Conservation (phyloP, 1,140 invertebrate genomes). For the Carposina sasakii region DNA sequence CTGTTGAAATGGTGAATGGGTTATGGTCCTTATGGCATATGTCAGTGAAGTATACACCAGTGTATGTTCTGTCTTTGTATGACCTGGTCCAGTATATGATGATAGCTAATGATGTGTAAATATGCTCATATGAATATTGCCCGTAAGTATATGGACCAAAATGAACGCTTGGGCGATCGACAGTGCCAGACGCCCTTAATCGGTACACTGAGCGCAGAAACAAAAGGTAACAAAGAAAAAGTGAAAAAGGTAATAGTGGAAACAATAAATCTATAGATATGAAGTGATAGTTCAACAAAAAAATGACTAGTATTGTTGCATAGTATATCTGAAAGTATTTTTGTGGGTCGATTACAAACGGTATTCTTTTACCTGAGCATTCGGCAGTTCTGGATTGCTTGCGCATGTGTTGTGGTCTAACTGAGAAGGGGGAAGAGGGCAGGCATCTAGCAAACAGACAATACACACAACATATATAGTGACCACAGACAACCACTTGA, state of each 20-base stretch:
- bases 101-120: constrained; percentile 59
- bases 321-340: constrained; percentile 63
- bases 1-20: constrained; percentile 54
- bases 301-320: constrained; percentile 65
- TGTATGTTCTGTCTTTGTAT: constrained; percentile 62
- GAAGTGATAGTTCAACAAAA: constrained; percentile 63
- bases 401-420: constrained; percentile 77
- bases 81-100: constrained; percentile 59
- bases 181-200: constrained; percentile 32
- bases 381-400: constrained; percentile 74
- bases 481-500: constrained; percentile 70
- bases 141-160: constrained; percentile 31
- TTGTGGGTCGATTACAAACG: constrained; percentile 68
- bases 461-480: constrained; percentile 74
- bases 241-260: too few species aligned
- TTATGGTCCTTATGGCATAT: constrained; percentile 45
- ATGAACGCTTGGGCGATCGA: constrained; percentile 18
- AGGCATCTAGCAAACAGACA: constrained; percentile 78
- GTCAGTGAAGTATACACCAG: constrained; percentile 67
- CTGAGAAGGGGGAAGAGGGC: constrained; percentile 78
- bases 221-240: constrained; percentile 49
- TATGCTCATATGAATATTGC: constrained; percentile 22
- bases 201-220: constrained; percentile 53
- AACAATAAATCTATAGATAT: constrained; percentile 61
- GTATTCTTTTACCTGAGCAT: constrained; percentile 71